Evolutionary conservation across 2,797 vertebrate species (phyloP).

Genomic region (Benthosema pterotum): DNA sequence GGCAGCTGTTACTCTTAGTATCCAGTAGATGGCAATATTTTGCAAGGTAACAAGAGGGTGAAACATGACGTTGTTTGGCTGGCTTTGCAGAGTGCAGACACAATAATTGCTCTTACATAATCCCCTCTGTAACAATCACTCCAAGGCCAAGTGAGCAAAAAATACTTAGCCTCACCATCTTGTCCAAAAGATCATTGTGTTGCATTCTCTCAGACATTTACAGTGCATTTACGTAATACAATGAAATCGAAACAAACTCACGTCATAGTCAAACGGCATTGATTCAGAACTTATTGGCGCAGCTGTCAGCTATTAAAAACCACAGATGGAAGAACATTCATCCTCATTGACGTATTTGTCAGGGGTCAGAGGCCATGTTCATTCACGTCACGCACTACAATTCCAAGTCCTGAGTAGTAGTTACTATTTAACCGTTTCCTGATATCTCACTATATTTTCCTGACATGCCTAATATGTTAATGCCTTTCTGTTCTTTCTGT

Average conservation of each 20-base stretch:
- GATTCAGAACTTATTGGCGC: not conserved
- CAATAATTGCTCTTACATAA: not conserved
- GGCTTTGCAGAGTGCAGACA: not conserved
- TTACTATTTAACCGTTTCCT: not conserved
- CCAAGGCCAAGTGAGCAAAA: not conserved
- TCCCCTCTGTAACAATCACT: not conserved
- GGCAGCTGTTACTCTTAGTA: slow-evolving; percentile 11
- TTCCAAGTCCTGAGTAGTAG: not conserved
- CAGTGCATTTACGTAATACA: no score
- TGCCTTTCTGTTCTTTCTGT: slow-evolving; percentile 48
- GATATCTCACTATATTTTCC: not conserved
- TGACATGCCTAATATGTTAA: slow-evolving; percentile 27
- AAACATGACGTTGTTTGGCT: not conserved
- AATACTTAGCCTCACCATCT: not conserved
- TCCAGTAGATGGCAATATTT: slow-evolving; percentile 74
- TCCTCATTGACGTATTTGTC: slow-evolving; percentile 13
- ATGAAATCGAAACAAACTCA: not conserved
- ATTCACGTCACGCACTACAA: slow-evolving; percentile 4
- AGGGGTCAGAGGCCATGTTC: slow-evolving; percentile 10
- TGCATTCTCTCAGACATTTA: no score
- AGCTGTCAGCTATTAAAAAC: not conserved
- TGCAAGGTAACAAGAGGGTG: slow-evolving; percentile 19
- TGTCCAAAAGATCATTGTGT: no score
- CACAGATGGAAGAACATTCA: slow-evolving; percentile 15
- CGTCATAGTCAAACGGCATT: not conserved